Evolutionary conservation across 2,888 invertebrate species (phyloP), one percentile per base, ranked within the genome.

Genomic region (Drosophila neonasuta): DNA sequence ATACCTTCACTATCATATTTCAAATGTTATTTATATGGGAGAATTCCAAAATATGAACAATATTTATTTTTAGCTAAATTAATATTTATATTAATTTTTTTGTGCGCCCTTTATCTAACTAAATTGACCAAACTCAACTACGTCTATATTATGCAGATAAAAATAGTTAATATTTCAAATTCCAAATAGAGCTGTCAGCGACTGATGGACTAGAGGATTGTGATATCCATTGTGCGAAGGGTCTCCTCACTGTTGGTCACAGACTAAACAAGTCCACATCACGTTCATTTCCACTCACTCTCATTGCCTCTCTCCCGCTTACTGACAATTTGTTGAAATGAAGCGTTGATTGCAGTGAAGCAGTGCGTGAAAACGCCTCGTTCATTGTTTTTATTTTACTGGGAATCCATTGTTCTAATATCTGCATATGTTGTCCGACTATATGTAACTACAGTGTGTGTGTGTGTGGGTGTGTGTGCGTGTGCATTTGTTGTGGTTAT

Each of bases 261-360:
- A 20, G 30, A 64, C 56, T 56, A 34, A 34, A 24, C 10, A 7
- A 24, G 34, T 32, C 36, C 36, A n/a, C 36, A 36, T 15, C n/a
- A 11, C 32, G 10, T 2, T 34, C 8, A 13, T 0, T 13, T 13
- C 6, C 29, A 0, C 30, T 20, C 41, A 20, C 29, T 34, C 11
- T 30, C 11, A 11, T 11, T 56, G 24, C 24, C 29, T 39, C 2
- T 46, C 11, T 13, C 36, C 4, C 32, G 10, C 42, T 20, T 10
- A 11, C 32, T 48, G 58, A 57, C 68, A 78, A 73, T 78, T 74
- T 71, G 79, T 64, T 68, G 63, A 85, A 85, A 79, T 85, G 70
- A 71, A 81, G 79, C 87, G 87, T 79, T 86, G 87, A 82, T 82
- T 81, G 87, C 66, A 54, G 66, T 81, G 67, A 73, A 79, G 73